These are phyloP conservation scores for Onthophagus sagittarius DNA, from an alignment of 2,888 invertebrate genomes.

Conservation along the genomic window DNA sequence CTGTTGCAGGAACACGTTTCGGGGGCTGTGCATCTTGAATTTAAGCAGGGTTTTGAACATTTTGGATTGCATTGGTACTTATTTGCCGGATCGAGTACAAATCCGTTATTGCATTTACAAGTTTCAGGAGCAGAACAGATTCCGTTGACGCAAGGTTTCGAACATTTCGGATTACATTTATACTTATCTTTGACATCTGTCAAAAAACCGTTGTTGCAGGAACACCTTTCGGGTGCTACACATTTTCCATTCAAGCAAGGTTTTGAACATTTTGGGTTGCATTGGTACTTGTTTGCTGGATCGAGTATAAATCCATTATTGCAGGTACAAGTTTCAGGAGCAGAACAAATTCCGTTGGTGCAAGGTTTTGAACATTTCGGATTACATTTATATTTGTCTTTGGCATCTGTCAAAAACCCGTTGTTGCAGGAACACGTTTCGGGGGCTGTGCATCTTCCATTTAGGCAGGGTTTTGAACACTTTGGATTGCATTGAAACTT, in stretches of 20 bases:
- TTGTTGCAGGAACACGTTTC: constrained; percentile 26
- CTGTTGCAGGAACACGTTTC: constrained; percentile 25
- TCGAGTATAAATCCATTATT: constrained; percentile 17
- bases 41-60: constrained; percentile 25
- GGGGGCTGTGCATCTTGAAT: constrained; percentile 25
- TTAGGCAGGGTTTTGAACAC: constrained; percentile 23
- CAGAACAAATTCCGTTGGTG: constrained; percentile 32
- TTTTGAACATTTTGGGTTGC: constrained; percentile 24
- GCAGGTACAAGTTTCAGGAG: constrained; percentile 27
- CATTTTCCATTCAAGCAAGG: constrained; percentile 26
- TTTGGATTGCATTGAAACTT: constrained; percentile 23
- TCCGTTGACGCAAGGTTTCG: constrained; percentile 40
- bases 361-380: constrained; percentile 33
- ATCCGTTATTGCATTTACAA: constrained; percentile 33
- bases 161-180: constrained; percentile 32
- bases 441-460: constrained; percentile 24
- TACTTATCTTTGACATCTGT: constrained; percentile 33
- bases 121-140: constrained; percentile 39
- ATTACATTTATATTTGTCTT: constrained; percentile 30
- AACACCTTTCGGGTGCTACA: constrained; percentile 28
- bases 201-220: constrained; percentile 26
- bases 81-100: constrained; percentile 17
- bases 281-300: constrained; percentile 24
- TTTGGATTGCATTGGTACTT: constrained; percentile 25
- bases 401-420: constrained; percentile 19